phyloP scores from a whole-genome alignment of 1,140 invertebrate species.

The Drosophila tani region DNA sequence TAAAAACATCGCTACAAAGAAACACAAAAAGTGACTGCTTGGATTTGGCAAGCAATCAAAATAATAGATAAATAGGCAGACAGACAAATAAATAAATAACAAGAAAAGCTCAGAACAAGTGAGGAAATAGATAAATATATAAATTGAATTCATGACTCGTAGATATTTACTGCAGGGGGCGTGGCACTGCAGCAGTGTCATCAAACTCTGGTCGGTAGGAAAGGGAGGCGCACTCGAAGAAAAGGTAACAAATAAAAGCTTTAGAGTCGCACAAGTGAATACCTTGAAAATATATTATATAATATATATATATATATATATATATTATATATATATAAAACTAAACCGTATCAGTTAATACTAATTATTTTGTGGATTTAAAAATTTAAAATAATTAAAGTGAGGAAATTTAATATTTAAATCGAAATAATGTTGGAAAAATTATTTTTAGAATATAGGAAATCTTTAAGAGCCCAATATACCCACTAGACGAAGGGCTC shows the following conservation, averaged over 20 bases:
- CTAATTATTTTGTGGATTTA: no score
- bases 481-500: background rate
- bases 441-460: no score
- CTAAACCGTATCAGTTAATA: no score
- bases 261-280: background rate
- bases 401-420: no score
- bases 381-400: background rate
- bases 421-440: background rate
- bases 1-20: background rate
- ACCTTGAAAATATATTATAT: background rate
- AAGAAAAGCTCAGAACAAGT: slow-evolving; percentile 28
- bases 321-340: no score
- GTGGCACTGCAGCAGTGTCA: slow-evolving; percentile 38
- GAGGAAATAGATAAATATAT: slow-evolving; percentile 60
- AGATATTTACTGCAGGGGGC: slow-evolving; percentile 27
- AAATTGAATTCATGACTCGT: slow-evolving; percentile 74
- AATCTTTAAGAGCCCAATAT: background rate
- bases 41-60: slow-evolving; percentile 45
- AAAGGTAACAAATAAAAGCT: background rate
- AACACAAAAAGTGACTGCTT: slow-evolving; percentile 8
- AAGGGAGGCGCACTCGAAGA: background rate
- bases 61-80: slow-evolving; percentile 7
- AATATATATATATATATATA: no score
- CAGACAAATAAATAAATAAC: slow-evolving; percentile 22
- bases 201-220: slow-evolving; percentile 13